Evolutionary conservation across 1,140 invertebrate species (phyloP), one percentile per base, ranked within the genome.

Genomic region (Drosophila subpulchrella): DNA sequence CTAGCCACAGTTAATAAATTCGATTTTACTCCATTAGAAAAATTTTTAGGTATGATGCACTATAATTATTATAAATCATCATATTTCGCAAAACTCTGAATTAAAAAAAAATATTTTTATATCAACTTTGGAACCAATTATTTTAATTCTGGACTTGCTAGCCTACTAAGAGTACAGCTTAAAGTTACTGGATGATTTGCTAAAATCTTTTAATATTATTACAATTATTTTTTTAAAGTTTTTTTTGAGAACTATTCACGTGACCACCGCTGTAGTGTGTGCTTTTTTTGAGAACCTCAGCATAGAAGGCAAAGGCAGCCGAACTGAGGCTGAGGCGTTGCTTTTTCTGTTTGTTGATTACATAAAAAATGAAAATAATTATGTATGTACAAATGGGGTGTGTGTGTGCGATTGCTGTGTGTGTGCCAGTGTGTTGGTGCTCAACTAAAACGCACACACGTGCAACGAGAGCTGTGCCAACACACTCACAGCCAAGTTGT

Each of bases 281-380:
- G 59, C 42, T 48, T 50, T 75, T 68, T 72, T 79, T 80, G 63
- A 86, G 75, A 86, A 79, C 83, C 75, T 78, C 71, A 66, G 61
- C 61, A 68, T 68, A 36, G 62, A 38, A 51, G 41, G 41, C 38
- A 34, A 51, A 10, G 15, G 42, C 42, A 44, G 8, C 8, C 42
- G 51, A 57, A 53, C 55, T 72, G 59, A 79, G 77, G 42, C 75
- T 27, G 60, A 60, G 44, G 55, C 44, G 77, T 54, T 59, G 78
- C 51, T 73, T 66, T 76, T 81, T 86, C 44, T 73, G 78, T 76
- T 81, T 86, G 82, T 76, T 83, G 79, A 88, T 88, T 86, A 86
- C 72, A 86, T 88, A 86, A 86, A 88, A 86, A 88, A 86, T 78
- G 51, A 88, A 79, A 88, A 89, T 83, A 83, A 86, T 88, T 88